These are phyloP conservation scores for Propithecus coquereli DNA, from an alignment of 2,113 vertebrate genomes.

Conservation along the genomic window DNA sequence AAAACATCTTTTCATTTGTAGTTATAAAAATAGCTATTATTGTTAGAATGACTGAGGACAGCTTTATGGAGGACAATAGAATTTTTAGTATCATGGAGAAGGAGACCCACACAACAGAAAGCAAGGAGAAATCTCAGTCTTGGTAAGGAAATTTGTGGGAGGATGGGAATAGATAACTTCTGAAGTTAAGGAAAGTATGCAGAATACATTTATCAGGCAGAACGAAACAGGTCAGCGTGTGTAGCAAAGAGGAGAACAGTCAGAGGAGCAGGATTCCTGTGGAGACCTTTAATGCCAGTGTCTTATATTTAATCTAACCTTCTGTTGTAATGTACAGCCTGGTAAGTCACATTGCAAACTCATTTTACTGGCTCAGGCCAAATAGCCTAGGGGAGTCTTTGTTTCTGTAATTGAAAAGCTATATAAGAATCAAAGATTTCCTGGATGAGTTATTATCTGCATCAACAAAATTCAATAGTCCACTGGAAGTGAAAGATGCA, in stretches of 20 bases:
- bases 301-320: background rate
- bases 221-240: background rate
- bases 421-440: constrained; percentile 33
- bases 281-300: background rate
- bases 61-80: background rate
- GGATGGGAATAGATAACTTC: background rate
- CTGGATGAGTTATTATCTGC: constrained; percentile 22
- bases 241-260: background rate
- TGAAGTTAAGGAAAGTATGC: background rate
- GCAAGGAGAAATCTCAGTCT: background rate
- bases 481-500: background rate
- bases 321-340: background rate
- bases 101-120: background rate
- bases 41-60: background rate
- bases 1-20: constrained; percentile 14
- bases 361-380: background rate
- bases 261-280: background rate
- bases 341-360: background rate
- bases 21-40: background rate
- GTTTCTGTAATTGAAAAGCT: constrained; percentile 53
- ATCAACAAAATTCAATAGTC: constrained; percentile 35
- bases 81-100: background rate
- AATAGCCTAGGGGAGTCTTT: background rate
- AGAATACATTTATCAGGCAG: background rate
- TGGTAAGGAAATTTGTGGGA: background rate